Percentiles rank a stretch among this genome's conserved stretches.
Evolutionary conservation across 2,113 vertebrate genomes (phyloP).

Genomic region (Ciconia maguari): DNA sequence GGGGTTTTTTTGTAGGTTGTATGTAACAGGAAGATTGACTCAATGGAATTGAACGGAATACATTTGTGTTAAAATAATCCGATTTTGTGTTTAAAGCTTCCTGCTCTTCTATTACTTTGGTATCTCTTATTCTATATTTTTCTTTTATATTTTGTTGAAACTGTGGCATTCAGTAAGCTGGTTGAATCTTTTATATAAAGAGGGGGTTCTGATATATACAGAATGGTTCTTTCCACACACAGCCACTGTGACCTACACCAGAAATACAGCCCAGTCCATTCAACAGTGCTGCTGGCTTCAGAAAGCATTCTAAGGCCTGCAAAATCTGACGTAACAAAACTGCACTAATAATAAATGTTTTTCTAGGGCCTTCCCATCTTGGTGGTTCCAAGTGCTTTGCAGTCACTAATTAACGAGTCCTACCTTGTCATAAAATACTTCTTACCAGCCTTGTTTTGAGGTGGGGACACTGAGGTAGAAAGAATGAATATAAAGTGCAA

Average conservation of each 20-base stretch:
- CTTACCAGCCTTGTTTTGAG: not conserved
- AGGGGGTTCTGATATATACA: not conserved
- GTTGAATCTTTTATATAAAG: not conserved
- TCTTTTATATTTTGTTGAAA: not conserved
- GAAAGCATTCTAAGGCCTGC: not conserved
- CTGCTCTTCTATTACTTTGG: not conserved
- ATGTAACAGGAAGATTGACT: not conserved
- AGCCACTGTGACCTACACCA: not conserved
- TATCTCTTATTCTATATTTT: not conserved
- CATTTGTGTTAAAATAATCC: slow-evolving; percentile 17
- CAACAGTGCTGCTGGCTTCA: not conserved
- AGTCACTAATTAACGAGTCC: not conserved
- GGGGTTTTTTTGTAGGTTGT: not conserved
- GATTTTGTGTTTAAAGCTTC: slow-evolving; percentile 35
- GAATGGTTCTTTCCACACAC: not conserved
- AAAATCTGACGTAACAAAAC: not conserved
- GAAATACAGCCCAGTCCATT: not conserved
- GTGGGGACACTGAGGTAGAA: not conserved
- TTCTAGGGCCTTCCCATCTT: not conserved
- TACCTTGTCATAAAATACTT: not conserved
- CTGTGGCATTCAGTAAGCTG: not conserved
- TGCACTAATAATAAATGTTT: not conserved
- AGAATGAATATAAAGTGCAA: not conserved
- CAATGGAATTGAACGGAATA: not conserved
- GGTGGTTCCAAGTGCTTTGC: not conserved